Conservation (phyloP, 2,888 invertebrate species). For the Mantis religiosa region DNA sequence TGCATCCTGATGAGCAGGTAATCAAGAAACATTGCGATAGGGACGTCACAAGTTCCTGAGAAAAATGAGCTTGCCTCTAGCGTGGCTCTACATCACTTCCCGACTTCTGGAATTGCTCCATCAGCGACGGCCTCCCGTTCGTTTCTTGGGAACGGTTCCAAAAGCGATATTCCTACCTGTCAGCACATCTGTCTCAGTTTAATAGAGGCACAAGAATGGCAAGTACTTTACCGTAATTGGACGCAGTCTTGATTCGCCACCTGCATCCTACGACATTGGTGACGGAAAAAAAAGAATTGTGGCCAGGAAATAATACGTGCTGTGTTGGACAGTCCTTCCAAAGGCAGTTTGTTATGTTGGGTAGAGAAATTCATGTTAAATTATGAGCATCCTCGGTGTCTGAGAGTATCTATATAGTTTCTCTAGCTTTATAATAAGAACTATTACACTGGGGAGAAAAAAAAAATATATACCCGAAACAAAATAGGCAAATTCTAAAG, state of each 20-base stretch:
- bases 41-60: not conserved
- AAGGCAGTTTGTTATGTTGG: too few relatives aligned
- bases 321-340: too few relatives aligned
- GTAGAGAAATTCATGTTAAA: too few relatives aligned
- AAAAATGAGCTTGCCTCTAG: not conserved
- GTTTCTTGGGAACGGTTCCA: not conserved
- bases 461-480: too few relatives aligned
- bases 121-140: not conserved
- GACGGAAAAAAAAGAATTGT: too few relatives aligned
- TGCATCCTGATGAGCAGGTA: not conserved
- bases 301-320: too few relatives aligned
- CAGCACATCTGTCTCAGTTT: not conserved
- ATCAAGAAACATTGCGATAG: not conserved
- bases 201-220: not conserved
- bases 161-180: not conserved
- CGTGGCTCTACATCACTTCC: not conserved
- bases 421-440: too few relatives aligned
- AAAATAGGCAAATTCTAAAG: too few relatives aligned
- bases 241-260: not conserved
- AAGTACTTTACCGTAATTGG: not conserved
- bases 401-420: too few relatives aligned
- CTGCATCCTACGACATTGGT: too few relatives aligned
- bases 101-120: not conserved
- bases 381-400: too few relatives aligned
- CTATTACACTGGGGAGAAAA: too few relatives aligned